These are phyloP conservation scores for Dipodomys merriami DNA, from an alignment of 2,113 vertebrate species.

Conservation along the genomic window DNA sequence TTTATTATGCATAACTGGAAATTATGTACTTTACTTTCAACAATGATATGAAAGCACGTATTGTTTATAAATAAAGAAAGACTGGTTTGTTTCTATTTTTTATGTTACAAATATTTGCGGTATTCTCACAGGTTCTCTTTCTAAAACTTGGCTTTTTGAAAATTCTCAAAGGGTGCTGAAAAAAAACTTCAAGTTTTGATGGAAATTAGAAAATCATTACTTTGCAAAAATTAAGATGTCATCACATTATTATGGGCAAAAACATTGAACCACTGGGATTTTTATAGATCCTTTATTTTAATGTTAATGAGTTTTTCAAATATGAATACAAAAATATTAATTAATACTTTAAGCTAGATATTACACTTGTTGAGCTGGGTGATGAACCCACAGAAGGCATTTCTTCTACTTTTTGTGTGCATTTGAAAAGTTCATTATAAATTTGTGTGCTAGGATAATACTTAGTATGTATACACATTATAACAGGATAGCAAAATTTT, in stretches of 20 bases:
- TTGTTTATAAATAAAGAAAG: conserved; percentile 82
- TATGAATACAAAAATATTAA: conserved; percentile 6
- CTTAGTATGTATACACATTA: background rate
- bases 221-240: conserved; percentile 23
- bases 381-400: background rate
- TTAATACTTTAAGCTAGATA: too few relatives aligned
- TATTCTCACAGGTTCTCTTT: conserved; percentile 69
- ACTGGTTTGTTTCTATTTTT: conserved; percentile 67
- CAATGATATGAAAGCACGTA: conserved; percentile 78
- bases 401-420: background rate
- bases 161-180: conserved; percentile 27
- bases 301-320: conserved; percentile 21
- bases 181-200: conserved; percentile 19
- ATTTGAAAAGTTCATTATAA: background rate
- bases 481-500: background rate
- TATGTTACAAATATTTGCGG: conserved; percentile 71
- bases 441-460: background rate
- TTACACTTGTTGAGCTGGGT: background rate
- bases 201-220: conserved; percentile 44
- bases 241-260: background rate
- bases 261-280: background rate
- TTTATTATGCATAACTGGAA: conserved; percentile 84
- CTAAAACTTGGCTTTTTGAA: conserved; percentile 70
- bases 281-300: conserved; percentile 16
- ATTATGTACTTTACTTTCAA: conserved; percentile 81